These are phyloP conservation scores for Meloidogyne hapla DNA, from an alignment of 1,140 invertebrate species.

Conservation along the genomic window DNA sequence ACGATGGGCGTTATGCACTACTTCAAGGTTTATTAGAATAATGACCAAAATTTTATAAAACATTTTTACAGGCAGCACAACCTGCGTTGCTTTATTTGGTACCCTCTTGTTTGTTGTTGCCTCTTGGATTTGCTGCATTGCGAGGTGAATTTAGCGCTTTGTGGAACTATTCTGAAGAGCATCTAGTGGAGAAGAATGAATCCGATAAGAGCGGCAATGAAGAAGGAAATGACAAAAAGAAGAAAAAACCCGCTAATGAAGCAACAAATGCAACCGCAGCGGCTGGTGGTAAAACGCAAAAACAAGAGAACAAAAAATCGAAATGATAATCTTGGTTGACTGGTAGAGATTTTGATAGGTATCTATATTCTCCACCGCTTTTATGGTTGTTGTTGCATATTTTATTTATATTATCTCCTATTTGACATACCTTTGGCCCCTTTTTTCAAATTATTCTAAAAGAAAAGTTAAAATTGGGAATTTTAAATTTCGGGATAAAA, in stretches of 20 bases:
- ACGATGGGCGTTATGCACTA: conserved; percentile 98
- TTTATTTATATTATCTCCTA: not conserved
- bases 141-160: conserved; percentile 74
- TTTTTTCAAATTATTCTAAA: not conserved
- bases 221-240: conserved; percentile 10
- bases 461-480: no score
- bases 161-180: conserved; percentile 63
- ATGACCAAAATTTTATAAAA: not conserved
- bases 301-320: conserved; percentile 25
- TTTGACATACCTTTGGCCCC: not conserved
- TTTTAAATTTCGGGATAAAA: no score
- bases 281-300: not conserved
- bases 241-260: conserved; percentile 19
- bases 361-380: not conserved
- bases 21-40: conserved; percentile 72
- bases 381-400: conserved; percentile 11
- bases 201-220: conserved; percentile 16
- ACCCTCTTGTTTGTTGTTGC: conserved; percentile 87
- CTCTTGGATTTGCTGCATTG: conserved; percentile 79
- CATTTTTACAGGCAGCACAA: conserved; percentile 68
- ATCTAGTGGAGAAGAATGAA: conserved; percentile 50
- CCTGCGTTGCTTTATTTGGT: conserved; percentile 95
- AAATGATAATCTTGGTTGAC: not conserved
- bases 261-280: not conserved
- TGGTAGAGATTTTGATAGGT: not conserved